These are phyloP conservation scores for Gallirallus australis DNA, from an alignment of 2,797 vertebrate genomes.

Conservation along the genomic window DNA sequence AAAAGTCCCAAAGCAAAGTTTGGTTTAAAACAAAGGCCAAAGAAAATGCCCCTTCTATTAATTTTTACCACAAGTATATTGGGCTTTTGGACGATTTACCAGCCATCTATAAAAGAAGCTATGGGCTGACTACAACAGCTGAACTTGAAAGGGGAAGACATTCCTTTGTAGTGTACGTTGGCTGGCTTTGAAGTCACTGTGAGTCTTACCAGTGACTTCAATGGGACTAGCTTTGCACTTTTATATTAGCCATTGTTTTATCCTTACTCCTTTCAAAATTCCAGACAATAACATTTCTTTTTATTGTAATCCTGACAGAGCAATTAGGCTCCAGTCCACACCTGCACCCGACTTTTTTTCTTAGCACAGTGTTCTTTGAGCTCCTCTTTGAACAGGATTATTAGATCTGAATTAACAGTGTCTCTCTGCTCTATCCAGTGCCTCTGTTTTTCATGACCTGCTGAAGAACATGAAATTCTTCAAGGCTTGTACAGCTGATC, in stretches of 20 bases:
- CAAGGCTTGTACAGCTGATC: background rate
- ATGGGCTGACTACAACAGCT: constrained; percentile 9
- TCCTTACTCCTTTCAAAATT: constrained; percentile 61
- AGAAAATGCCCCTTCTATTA: constrained; percentile 18
- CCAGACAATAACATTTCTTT: constrained; percentile 53
- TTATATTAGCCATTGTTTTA: constrained; percentile 66
- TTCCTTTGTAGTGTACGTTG: constrained; percentile 41
- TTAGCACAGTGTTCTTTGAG: constrained; percentile 37
- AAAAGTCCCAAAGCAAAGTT: constrained; percentile 7
- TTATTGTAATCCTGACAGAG: constrained; percentile 65
- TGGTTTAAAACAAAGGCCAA: constrained; percentile 29
- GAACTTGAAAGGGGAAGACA: constrained; percentile 58
- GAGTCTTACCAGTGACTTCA: constrained; percentile 62
- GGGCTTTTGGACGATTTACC: constrained; percentile 21
- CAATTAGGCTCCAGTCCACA: constrained; percentile 62
- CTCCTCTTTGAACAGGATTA: constrained; percentile 13
- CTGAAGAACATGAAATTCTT: constrained; percentile 25
- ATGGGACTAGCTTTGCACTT: constrained; percentile 32
- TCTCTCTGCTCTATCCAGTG: background rate
- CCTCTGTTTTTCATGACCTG: constrained; percentile 25
- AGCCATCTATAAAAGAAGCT: constrained; percentile 36
- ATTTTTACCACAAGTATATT: background rate
- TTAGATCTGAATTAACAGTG: background rate
- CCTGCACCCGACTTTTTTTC: constrained; percentile 11
- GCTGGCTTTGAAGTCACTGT: constrained; percentile 53